phyloP scores from a whole-genome alignment of 2,797 vertebrate species.

The Notolepis coatsorum region DNA sequence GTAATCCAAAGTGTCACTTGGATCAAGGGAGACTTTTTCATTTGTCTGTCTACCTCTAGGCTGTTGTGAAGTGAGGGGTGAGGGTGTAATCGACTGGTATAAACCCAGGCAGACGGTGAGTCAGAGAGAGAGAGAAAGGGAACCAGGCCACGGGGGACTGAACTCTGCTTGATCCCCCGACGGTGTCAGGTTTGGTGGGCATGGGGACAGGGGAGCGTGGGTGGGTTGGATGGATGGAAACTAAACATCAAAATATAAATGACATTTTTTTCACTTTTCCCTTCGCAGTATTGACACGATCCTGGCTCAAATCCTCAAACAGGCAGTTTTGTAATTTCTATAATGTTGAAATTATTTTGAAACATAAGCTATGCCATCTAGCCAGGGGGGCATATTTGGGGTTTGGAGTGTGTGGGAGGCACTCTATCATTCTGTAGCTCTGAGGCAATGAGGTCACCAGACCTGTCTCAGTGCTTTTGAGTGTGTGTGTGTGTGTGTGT shows the following conservation, averaged over 20 bases:
- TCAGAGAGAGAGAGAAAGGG: slow-evolving; percentile 26
- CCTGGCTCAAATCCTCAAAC: neutral
- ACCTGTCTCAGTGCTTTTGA: slow-evolving; percentile 60
- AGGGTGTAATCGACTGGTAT: slow-evolving; percentile 39
- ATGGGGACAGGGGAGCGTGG: slow-evolving; percentile 32
- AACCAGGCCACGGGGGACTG: slow-evolving; percentile 33
- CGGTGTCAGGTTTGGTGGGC: slow-evolving; percentile 44
- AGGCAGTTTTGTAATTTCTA: slow-evolving; percentile 21
- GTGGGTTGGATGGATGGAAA: slow-evolving; percentile 24
- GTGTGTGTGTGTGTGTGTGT: slow-evolving; percentile 15
- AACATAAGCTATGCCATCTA: slow-evolving; percentile 60
- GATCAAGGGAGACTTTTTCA: slow-evolving; percentile 47
- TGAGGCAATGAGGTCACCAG: slow-evolving; percentile 76
- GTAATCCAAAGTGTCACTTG: slow-evolving; percentile 37
- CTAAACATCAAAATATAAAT: slow-evolving; percentile 4
- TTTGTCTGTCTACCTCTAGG: slow-evolving; percentile 21
- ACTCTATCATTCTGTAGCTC: slow-evolving; percentile 64
- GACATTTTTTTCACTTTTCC: slow-evolving; percentile 30
- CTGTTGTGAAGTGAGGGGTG: slow-evolving; percentile 24
- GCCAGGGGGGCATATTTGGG: slow-evolving; percentile 62
- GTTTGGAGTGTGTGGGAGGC: slow-evolving; percentile 66
- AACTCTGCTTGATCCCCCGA: slow-evolving; percentile 42
- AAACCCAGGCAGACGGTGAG: slow-evolving; percentile 53
- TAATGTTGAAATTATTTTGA: slow-evolving; percentile 50
- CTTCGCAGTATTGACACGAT: neutral